Evolutionary conservation across 2,797 vertebrate genomes (phyloP), one percentile per base, ranked within the genome.

Genomic region (Phrynocephalus vlangalii): DNA sequence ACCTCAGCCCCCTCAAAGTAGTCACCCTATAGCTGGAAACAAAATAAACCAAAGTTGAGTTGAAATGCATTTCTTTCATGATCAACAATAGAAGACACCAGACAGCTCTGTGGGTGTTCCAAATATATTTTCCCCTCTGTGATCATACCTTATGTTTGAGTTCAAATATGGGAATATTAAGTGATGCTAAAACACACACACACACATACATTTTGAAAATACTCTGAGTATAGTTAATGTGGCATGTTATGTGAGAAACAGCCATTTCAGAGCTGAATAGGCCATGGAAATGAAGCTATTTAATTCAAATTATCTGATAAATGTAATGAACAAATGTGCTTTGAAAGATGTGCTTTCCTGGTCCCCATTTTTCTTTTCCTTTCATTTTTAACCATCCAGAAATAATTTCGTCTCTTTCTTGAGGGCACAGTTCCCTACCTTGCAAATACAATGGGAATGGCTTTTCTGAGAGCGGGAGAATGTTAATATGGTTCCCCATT

Each of bases 231-330:
- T 63, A 52, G 44, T 77, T 82, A 82, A 82, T 76, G 79, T 82
- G 16, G 60, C 72, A 28, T 77, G 44, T 67, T 82, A 87, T 68
- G 9, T 56, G 79, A 33, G 60, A 68, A 82, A 68, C 80, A 82
- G 72, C 72, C 30, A 77, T 56, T 82, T 76, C 80, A 82, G 48
- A 82, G 86, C 44, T 82, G 86, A 87, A 77, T 76, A 82, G 60
- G 20, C 79, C 80, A 33, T 33, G 68, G 72, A 87, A 87, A 86
- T 86, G 85, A 86, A 56, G 60, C 72, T 82, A 66, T 87, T 82
- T 82, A 82, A 50, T 82, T 52, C 60, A 82, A 67, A 82, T 52
- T 68, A 82, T 82, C 44, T 82, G 71, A 82, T 77, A 24, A 80
- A 38, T 56, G 63, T 75, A 68, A 82, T 77, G 72, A 82, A 77